A percentile compares a stretch with the other conserved stretches of the same genome.
These are phyloP conservation scores for Myotis findleyi DNA, from an alignment of 2,797 vertebrate species.

Conservation along the genomic window DNA sequence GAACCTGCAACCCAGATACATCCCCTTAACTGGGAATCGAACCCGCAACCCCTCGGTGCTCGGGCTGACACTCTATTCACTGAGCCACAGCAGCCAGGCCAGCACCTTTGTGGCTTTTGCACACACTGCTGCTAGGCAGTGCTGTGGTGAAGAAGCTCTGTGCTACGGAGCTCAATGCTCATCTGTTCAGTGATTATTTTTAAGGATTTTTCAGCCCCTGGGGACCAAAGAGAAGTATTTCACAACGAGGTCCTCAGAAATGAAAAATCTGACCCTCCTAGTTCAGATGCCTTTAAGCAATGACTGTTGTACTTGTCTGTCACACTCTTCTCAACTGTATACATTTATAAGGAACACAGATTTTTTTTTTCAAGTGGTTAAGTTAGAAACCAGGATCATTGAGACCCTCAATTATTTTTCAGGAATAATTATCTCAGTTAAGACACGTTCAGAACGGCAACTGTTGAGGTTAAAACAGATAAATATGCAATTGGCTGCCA, in stretches of 20 bases:
- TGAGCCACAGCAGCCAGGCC: no score
- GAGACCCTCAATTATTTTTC: slow-evolving; percentile 62
- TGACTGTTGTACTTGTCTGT: neutral
- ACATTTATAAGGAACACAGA: neutral
- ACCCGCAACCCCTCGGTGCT: neutral
- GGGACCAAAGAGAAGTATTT: neutral
- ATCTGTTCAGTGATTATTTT: neutral
- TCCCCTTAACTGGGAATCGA: neutral
- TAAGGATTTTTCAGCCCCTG: neutral
- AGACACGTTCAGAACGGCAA: slow-evolving; percentile 92
- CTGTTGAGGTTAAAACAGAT: slow-evolving; percentile 92
- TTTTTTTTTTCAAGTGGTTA: neutral
- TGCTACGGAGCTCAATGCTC: neutral
- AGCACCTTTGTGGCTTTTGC: fast-evolving
- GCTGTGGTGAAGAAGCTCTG: neutral
- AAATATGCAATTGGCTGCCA: slow-evolving; percentile 91
- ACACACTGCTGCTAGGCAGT: neutral
- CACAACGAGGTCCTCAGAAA: neutral
- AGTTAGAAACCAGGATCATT: neutral
- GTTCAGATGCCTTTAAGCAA: no score
- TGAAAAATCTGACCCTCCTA: no score
- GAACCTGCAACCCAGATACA: neutral
- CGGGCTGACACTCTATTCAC: neutral
- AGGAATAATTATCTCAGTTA: slow-evolving; percentile 96
- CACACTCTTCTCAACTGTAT: neutral